These are phyloP conservation scores for Sclerurus mexicanus DNA, from an alignment of 2,113 vertebrate genomes.

Conservation along the genomic window DNA sequence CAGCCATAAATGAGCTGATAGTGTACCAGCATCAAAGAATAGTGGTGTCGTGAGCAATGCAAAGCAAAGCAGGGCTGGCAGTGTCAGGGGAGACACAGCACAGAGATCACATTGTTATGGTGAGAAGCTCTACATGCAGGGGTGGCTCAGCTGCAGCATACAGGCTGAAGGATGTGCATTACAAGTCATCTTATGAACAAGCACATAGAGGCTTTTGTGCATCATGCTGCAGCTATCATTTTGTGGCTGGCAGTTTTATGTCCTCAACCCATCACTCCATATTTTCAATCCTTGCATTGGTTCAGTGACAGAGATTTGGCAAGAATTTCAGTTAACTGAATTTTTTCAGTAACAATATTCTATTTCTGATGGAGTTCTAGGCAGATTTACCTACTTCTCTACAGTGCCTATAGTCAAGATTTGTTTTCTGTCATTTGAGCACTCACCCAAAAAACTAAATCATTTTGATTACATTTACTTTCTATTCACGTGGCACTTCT, in stretches of 20 bases:
- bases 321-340: neutral
- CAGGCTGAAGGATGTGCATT: neutral
- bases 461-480: neutral
- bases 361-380: neutral
- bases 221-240: neutral
- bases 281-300: neutral
- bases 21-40: neutral
- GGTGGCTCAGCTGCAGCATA: neutral
- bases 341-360: neutral
- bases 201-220: neutral
- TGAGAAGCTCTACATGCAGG: neutral
- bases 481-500: neutral
- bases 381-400: neutral
- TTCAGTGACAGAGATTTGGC: neutral
- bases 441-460: neutral
- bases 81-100: fast-evolving
- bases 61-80: neutral
- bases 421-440: neutral
- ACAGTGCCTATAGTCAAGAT: neutral
- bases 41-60: neutral
- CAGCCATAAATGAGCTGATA: neutral
- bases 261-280: neutral
- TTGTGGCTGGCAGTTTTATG: neutral
- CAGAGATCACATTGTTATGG: fast-evolving
- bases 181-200: neutral